Evolutionary conservation across 2,113 vertebrate genomes (phyloP).

Genomic region (Aix galericulata): DNA sequence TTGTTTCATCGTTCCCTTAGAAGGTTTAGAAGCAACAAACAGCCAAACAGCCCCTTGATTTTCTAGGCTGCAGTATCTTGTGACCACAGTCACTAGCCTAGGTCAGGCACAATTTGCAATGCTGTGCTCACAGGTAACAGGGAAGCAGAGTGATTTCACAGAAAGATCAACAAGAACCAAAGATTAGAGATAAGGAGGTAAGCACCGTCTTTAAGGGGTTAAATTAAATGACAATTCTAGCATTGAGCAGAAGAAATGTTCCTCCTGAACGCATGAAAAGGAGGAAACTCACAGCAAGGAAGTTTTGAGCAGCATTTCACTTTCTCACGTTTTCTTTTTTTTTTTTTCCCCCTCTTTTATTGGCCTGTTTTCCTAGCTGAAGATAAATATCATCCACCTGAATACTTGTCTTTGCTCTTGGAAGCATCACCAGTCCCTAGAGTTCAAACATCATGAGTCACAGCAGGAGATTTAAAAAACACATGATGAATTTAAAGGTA

Average conservation of each 20-base stretch:
- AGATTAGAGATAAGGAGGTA: not conserved
- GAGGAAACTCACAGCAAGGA: not conserved
- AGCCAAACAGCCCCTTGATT: not conserved
- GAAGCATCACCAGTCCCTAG: not conserved
- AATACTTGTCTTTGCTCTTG: not conserved
- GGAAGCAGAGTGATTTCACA: not conserved
- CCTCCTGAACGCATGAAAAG: not conserved
- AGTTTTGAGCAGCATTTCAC: too few relatives aligned
- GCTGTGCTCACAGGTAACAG: not conserved
- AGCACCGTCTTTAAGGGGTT: not conserved
- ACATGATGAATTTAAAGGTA: not conserved
- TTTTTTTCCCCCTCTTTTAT: not conserved
- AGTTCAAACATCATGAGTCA: not conserved
- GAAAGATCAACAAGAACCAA: not conserved
- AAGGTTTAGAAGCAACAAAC: not conserved
- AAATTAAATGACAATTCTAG: not conserved
- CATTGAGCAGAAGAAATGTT: not conserved
- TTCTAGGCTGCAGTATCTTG: not conserved
- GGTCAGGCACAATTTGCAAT: too few relatives aligned
- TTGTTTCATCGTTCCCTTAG: not conserved
- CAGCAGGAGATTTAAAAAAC: not conserved
- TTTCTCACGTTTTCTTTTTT: too few relatives aligned
- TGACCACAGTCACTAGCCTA: not conserved
- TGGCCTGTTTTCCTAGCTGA: not conserved
- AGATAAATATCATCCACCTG: not conserved